phyloP scores from a whole-genome alignment of 2,113 vertebrate species.

The Ariopsis seemanni region DNA sequence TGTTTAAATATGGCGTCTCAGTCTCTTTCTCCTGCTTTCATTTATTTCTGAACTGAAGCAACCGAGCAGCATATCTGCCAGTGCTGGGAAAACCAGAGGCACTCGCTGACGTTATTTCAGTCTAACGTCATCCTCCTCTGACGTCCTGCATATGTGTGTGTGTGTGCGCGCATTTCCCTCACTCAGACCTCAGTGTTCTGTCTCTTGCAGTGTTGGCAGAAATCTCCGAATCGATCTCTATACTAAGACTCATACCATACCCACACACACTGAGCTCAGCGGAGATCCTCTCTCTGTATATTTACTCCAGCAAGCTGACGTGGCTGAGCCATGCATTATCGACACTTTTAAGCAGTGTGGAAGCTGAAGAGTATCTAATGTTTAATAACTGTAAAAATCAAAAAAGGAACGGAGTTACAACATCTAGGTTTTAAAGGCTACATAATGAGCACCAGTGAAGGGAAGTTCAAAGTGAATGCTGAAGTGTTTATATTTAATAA shows the following conservation, averaged over 20 bases:
- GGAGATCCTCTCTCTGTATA: conserved; percentile 33
- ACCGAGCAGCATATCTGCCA: conserved; percentile 15
- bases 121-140: conserved; percentile 16
- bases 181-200: conserved; percentile 23
- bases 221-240: conserved; percentile 62
- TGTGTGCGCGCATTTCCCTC: conserved; percentile 7
- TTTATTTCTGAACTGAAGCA: not conserved
- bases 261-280: conserved; percentile 20
- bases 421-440: conserved; percentile 73
- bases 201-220: conserved; percentile 62
- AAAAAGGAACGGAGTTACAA: conserved; percentile 66
- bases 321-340: conserved; percentile 67
- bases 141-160: not conserved
- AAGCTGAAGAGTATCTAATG: conserved; percentile 70
- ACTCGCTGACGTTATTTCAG: conserved; percentile 36
- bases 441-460: conserved; percentile 67
- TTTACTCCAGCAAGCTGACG: conserved; percentile 59
- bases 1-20: conserved; percentile 48
- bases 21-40: conserved; percentile 34
- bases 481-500: conserved; percentile 72
- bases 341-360: conserved; percentile 55
- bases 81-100: conserved; percentile 45
- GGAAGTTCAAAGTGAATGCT: conserved; percentile 76
- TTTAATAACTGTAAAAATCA: conserved; percentile 75
- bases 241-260: conserved; percentile 26